Evolutionary conservation across 2,888 invertebrate species (phyloP).

Genomic region (Unio pictorum): DNA sequence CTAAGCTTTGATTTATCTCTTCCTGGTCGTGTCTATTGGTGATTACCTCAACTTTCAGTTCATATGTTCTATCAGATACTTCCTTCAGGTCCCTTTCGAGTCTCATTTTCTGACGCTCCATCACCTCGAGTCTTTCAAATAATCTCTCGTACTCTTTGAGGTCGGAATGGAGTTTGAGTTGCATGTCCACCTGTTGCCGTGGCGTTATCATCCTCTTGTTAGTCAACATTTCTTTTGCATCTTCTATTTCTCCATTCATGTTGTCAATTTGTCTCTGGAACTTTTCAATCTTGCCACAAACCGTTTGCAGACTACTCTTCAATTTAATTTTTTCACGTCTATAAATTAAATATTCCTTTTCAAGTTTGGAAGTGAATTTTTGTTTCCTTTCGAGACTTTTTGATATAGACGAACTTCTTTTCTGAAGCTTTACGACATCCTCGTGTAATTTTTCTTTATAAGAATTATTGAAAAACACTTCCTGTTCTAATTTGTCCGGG

Average conservation of each 20-base stretch:
- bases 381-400: constrained; percentile 41
- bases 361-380: constrained; percentile 29
- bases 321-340: constrained; percentile 45
- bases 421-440: constrained; percentile 35
- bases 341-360: constrained; percentile 36
- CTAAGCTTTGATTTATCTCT: constrained; percentile 39
- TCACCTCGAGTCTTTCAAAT: constrained; percentile 39
- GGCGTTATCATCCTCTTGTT: constrained; percentile 34
- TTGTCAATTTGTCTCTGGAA: constrained; percentile 38
- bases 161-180: constrained; percentile 28
- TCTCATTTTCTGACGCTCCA: constrained; percentile 35
- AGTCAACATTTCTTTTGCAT: constrained; percentile 40
- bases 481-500: constrained; percentile 52
- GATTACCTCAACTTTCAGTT: constrained; percentile 52
- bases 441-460: constrained; percentile 48
- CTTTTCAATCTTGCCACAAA: constrained; percentile 44
- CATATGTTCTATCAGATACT: constrained; percentile 49
- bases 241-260: constrained; percentile 41
- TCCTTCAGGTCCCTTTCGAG: constrained; percentile 44
- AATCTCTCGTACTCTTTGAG: constrained; percentile 39
- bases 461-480: constrained; percentile 48
- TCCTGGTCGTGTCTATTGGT: constrained; percentile 45
- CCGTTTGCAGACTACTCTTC: constrained; percentile 45
- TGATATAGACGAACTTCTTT: constrained; percentile 24
- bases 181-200: constrained; percentile 39